Percentiles rank a stretch among this genome's conserved stretches.
Conservation (phyloP, 2,113 vertebrate species). For the Dascyllus trimaculatus region DNA sequence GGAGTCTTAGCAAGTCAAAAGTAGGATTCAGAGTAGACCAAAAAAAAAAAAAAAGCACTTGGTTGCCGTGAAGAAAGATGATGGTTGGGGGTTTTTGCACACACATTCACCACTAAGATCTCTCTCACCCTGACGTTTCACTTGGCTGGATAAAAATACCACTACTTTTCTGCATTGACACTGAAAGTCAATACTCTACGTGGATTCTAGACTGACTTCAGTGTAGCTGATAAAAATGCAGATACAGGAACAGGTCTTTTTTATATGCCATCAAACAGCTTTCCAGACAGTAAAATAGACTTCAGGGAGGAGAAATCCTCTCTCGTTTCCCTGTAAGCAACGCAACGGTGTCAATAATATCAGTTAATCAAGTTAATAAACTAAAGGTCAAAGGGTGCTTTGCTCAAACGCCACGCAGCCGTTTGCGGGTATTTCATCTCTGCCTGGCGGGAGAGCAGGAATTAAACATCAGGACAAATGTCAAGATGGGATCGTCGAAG, state of each 20-base stretch:
- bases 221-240: background rate
- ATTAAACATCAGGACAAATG: background rate
- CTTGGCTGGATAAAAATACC: no score
- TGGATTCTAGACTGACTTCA: background rate
- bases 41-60: no score
- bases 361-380: constrained; percentile 1
- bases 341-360: background rate
- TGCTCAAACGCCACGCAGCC: background rate
- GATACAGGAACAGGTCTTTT: background rate
- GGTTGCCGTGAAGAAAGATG: no score
- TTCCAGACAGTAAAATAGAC: background rate
- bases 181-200: background rate
- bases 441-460: background rate
- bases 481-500: background rate
- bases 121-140: no score
- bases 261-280: background rate
- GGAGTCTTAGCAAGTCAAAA: no score
- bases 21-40: no score
- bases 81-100: no score
- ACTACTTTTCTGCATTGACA: background rate
- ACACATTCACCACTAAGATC: no score
- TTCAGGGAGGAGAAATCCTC: background rate
- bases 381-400: background rate
- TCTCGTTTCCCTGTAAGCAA: background rate
- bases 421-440: background rate